Percentiles rank a stretch among this genome's conserved stretches.
phyloP scores from a whole-genome alignment of 1,140 invertebrate species.

The Globodera ellingtonae region DNA sequence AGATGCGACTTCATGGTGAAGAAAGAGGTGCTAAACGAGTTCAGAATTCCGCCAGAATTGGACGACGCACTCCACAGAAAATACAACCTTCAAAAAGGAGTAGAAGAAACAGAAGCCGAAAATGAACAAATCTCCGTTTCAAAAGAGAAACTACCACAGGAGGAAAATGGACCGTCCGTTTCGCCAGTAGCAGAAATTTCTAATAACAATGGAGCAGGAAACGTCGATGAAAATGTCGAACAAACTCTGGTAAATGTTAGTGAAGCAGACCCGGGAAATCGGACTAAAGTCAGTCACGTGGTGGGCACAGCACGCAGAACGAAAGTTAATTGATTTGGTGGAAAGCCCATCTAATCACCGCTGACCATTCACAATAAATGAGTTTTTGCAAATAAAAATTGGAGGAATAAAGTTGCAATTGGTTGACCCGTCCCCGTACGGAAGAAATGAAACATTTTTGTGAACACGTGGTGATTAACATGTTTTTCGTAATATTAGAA shows the following conservation, averaged over 20 bases:
- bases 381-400: too few species aligned
- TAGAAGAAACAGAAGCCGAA: neutral
- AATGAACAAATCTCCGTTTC: neutral
- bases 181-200: neutral
- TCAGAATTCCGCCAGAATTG: slow-evolving; percentile 32
- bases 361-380: too few species aligned
- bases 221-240: neutral
- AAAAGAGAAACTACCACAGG: neutral
- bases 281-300: neutral
- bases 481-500: too few species aligned
- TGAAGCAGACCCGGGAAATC: neutral
- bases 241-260: neutral
- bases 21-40: slow-evolving; percentile 31
- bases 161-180: neutral
- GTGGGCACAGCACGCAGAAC: neutral
- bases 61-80: slow-evolving; percentile 29
- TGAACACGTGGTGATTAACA: too few species aligned
- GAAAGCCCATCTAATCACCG: too few species aligned
- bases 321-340: neutral
- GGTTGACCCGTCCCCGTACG: too few species aligned
- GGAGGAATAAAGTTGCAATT: too few species aligned
- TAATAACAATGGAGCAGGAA: neutral
- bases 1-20: slow-evolving; percentile 33
- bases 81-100: slow-evolving; percentile 6
- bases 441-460: too few species aligned